A percentile compares a stretch with the other conserved stretches of the same genome.
Conservation (phyloP, 2,888 invertebrate genomes). For the Parnassius smintheus region DNA sequence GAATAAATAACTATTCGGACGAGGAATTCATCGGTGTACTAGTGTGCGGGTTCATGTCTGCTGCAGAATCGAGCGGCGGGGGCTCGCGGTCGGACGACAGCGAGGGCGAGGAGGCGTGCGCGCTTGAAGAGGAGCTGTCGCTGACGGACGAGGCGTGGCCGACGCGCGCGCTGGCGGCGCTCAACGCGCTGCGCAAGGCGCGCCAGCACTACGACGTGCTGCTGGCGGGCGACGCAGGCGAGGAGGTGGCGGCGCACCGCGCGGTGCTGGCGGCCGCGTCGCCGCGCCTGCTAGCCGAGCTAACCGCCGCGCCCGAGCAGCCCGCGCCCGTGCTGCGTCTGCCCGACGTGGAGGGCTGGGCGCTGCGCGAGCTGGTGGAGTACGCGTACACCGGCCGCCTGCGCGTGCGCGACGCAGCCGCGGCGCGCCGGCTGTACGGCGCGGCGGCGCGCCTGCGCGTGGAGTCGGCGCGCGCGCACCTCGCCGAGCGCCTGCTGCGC, state of each 20-base stretch:
- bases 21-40: background rate
- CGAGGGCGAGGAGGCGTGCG: constrained; percentile 51
- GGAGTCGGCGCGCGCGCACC: constrained; percentile 85
- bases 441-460: constrained; percentile 90
- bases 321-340: constrained; percentile 51
- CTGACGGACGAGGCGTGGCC: constrained; percentile 82
- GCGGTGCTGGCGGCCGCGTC: constrained; percentile 90
- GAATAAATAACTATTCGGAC: no score
- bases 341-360: constrained; percentile 65
- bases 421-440: constrained; percentile 88
- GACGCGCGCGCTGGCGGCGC: constrained; percentile 82
- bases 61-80: constrained; percentile 12
- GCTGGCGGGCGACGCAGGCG: constrained; percentile 87
- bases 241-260: constrained; percentile 84
- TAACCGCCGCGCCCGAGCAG: constrained; percentile 49
- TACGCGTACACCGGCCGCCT: constrained; percentile 91
- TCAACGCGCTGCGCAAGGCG: constrained; percentile 91
- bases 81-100: constrained; percentile 45
- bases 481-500: constrained; percentile 85
- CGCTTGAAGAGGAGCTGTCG: constrained; percentile 66
- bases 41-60: background rate
- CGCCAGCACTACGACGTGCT: constrained; percentile 93
- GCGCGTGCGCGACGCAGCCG: constrained; percentile 65
- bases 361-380: constrained; percentile 88
- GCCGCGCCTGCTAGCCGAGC: constrained; percentile 88